These are phyloP conservation scores for Amiota communis DNA, from an alignment of 2,888 invertebrate genomes.

Conservation along the genomic window DNA sequence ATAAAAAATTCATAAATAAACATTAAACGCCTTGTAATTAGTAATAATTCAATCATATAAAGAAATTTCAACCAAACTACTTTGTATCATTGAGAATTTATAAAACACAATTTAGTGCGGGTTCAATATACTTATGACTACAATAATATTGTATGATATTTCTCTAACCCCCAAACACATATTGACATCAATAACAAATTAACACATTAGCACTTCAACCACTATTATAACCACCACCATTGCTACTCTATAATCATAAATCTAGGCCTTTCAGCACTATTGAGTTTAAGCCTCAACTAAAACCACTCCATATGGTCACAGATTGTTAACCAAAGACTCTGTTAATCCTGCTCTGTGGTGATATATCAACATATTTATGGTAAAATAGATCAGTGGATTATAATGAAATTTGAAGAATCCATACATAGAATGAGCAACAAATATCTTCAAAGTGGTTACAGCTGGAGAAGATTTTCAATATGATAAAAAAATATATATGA, in stretches of 20 bases:
- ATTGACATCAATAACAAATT: conserved; percentile 41
- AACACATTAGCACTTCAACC: conserved; percentile 60
- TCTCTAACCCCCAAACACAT: not conserved
- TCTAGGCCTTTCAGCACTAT: too few relatives aligned
- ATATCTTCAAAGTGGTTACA: conserved; percentile 26
- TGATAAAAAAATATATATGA: not conserved
- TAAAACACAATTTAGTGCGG: conserved; percentile 1
- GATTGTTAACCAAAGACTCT: conserved; percentile 22
- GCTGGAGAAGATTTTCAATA: not conserved
- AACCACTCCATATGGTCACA: conserved; percentile 18
- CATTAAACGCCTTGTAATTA: too few relatives aligned
- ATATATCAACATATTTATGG: conserved; percentile 67
- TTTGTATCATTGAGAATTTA: too few relatives aligned
- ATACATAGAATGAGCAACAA: conserved; percentile 34
- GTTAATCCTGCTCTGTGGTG: conserved; percentile 63
- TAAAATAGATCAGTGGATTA: conserved; percentile 61
- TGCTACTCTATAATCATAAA: too few relatives aligned
- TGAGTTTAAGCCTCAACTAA: conserved; percentile 3
- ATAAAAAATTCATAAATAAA: too few relatives aligned
- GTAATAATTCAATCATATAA: too few relatives aligned
- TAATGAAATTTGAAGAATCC: too few relatives aligned
- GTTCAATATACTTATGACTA: not conserved
- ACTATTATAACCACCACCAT: not conserved
- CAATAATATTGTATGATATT: not conserved
- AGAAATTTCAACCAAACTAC: too few relatives aligned